Percentiles rank a stretch among this genome's conserved stretches.
Conservation (phyloP, 2,888 invertebrate species). For the Dugesia japonica region DNA sequence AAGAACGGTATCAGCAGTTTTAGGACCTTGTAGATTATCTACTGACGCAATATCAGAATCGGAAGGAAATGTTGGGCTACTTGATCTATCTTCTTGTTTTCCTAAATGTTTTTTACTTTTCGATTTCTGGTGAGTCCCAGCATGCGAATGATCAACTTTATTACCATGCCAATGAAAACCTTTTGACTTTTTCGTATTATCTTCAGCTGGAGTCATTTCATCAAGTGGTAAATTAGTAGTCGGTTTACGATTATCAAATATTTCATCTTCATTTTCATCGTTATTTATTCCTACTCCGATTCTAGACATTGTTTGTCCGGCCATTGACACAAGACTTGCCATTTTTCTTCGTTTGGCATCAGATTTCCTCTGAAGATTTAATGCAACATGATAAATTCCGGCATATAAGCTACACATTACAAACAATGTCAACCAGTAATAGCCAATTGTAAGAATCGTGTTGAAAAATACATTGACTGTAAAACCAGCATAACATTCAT, state of each 20-base stretch:
- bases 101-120: not conserved
- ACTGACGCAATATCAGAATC: constrained; percentile 58
- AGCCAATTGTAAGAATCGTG: constrained; percentile 81
- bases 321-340: constrained; percentile 39
- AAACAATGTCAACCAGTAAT: constrained; percentile 88
- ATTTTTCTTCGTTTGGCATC: constrained; percentile 77
- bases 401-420: constrained; percentile 86
- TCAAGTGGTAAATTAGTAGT: not conserved
- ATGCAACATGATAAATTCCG: constrained; percentile 88
- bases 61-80: constrained; percentile 77
- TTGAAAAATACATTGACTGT: constrained; percentile 90
- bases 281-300: constrained; percentile 37
- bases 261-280: constrained; percentile 27
- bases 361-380: constrained; percentile 87
- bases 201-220: not conserved
- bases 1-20: not conserved
- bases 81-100: constrained; percentile 61
- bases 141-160: not conserved
- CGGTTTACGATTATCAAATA: constrained; percentile 20
- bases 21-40: not conserved
- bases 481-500: constrained; percentile 88
- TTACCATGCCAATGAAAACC: not conserved
- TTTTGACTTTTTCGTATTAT: not conserved
- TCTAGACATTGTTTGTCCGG: constrained; percentile 39
- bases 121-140: not conserved